Evolutionary conservation across 2,797 vertebrate species (phyloP), one percentile per base, ranked within the genome.

Genomic region (Thamnophis elegans): DNA sequence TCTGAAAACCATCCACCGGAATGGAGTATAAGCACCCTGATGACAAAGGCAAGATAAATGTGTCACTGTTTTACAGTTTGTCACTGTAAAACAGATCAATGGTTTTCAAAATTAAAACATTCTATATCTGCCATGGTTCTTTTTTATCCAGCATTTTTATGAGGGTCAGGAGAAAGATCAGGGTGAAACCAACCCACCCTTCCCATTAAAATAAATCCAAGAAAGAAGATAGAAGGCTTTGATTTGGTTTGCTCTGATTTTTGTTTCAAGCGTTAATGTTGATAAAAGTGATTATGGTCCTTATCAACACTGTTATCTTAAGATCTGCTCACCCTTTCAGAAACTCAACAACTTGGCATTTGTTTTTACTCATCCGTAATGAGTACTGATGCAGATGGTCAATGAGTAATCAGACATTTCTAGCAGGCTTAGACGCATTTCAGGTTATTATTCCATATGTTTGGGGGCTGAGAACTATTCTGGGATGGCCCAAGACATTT

Each of bases 41-140:
- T 55, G 82, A 47, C 85, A 93, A 93, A 94, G 93, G 91, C n/a
- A 89, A 96, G 95, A 97, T 53, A 26, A 91, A 96, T 92, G 87
- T 62, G 14, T 82, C 92, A 90, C 87, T 93, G 90, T 4, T 93
- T 95, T 90, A 54, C 59, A 93, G 58, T 97, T 96, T 96, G 93
- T 96, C 95, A 95, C 88, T 36, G 0, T 87, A 93, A 94, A 91
- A 59, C 68, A 93, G 90, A 96, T 92, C 87, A 93, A 94, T 93
- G 93, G 54, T 85, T 94, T 94, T 94, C 82, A 91, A 94, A 96
- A 96, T 92, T 18, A 96, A 96, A 96, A 78, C 13, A 0, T 93
- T 96, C 93, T 93, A 0, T 93, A 89, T 93, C 58, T 96, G 85
- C 56, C 91, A 89, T 25, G 60, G 60, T 1, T 82, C 20, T 54